Evolutionary conservation across 2,797 vertebrate species (phyloP), one percentile per base, ranked within the genome.

Genomic region (Siniperca undulata): DNA sequence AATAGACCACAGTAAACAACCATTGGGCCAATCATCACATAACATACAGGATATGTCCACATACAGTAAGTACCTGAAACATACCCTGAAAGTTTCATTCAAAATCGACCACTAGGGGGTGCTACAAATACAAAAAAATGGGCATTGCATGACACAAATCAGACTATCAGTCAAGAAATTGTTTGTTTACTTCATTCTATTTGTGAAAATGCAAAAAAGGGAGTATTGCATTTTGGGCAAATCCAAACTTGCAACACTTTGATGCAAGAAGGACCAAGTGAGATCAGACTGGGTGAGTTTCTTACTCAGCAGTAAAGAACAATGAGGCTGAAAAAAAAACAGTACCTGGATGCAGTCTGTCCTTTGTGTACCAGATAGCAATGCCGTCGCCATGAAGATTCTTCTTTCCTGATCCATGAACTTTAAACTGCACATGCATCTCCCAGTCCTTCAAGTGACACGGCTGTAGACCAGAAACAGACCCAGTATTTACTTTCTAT

Each of bases 371-470:
- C 99, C 99, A 99, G 73, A 99, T 84, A 4, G 97, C 99, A 38
- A 99, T 96, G 53, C 99, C 98, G 0, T 99, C 99, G 10, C 99
- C 99, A 0, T 99, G 97, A 36, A 99, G 96, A 86, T 97, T 99
- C 95, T 99, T 99, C 92, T 99, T 99, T 40, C 98, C 99, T 0
- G 95, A 90, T 1, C 99, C 99, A 0, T 99, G 99, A 77, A 99
- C 93, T 94, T 94, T 98, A 88, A 98, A 99, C 79, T 99, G 98
- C 71, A 99, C 96, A 0, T 99, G 99, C 91, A 99, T 97, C 90
- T 99, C 99, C 99, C 98, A 99, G 93, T 99, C 99, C 92, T 99
- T 99, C 84, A 99, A 95, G 92, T 97, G 96, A 91, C 98, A 99
- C 11, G 98, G 98, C 99, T 99, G 89, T 0, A 77, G 40, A 64